Base-by-base conservation (phyloP, 1,140 invertebrate species). In the Brachionus calyciflorus region DNA sequence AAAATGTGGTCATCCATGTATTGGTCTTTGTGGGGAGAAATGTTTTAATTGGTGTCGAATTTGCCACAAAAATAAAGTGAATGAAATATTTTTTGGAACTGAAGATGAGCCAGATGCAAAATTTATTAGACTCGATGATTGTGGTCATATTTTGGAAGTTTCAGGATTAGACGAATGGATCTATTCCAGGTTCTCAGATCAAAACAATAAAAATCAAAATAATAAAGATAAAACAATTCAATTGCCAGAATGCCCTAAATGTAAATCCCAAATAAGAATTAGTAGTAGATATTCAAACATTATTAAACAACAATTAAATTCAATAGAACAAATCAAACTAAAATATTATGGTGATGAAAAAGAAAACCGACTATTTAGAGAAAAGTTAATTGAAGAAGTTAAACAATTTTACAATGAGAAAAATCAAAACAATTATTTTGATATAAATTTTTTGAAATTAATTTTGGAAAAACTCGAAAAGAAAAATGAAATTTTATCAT, bases 1-100 rank as follows among this genome's bases (percentile, higher is more conserved):
- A n/a, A 24, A 77, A 69, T 91, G 90, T 83, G 87, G 87, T 46
- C 90, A 91, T 81, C 80, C 30, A 33, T 91, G 91, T 81, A 82
- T 85, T 30, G 86, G 78, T 3, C 24, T 84, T 21, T 90, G 90
- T 82, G 84, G 85, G 33, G 81, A 87, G 63, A 78, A 81, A 76
- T 90, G 89, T 82, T 80, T 63, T 70, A 81, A 85, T 3, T 17
- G 6, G 9, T 78, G 78, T 37, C 73, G 73, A 4, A 24, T 57
- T 12, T 76, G 73, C 30, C 6, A 76, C 21, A 26, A 33, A 57
- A 12, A 55, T 57, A 30, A n/a, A 28, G 80, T 89, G 0, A 83
- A 82, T 26, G 85, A 83, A 21, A 86, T 91, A 77, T 85, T 90
- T 49, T 85, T 86, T 78, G 85, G 84, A 2, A 77, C 70, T 12